phyloP scores from a whole-genome alignment of 2,113 vertebrate species.

The Bombycilla garrulus region DNA sequence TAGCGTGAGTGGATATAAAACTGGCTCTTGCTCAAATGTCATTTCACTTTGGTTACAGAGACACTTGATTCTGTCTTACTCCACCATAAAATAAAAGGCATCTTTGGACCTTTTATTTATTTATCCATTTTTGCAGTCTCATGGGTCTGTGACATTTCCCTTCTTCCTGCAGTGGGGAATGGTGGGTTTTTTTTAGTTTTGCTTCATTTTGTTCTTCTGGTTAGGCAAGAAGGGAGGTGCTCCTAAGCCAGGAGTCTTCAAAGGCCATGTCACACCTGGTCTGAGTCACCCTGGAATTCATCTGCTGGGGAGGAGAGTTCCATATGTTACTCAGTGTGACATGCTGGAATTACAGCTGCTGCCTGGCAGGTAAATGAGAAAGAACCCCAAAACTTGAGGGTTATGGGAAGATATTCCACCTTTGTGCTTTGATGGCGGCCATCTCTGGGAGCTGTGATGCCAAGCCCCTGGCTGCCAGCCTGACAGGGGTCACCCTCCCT shows the following conservation, averaged over 20 bases:
- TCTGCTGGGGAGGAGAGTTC: not conserved
- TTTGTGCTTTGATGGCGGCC: not conserved
- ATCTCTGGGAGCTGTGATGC: not conserved
- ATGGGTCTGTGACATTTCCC: not conserved
- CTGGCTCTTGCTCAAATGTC: not conserved
- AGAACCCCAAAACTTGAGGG: not conserved
- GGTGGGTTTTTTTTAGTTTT: not conserved
- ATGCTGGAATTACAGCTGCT: not conserved
- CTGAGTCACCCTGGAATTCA: too few species aligned
- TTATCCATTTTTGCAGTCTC: not conserved
- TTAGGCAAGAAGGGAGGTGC: not conserved
- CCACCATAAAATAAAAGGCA: not conserved
- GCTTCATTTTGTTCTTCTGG: not conserved
- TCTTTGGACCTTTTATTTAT: not conserved
- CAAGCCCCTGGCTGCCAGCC: not conserved
- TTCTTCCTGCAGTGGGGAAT: not conserved
- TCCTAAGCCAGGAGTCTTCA: not conserved
- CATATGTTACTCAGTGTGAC: not conserved
- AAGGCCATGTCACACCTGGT: not conserved
- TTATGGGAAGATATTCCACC: not conserved
- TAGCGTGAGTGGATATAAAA: not conserved
- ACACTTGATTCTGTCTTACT: not conserved
- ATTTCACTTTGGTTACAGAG: not conserved
- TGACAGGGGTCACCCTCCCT: not conserved
- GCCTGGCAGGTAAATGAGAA: not conserved